Conservation (phyloP, 2,797 vertebrate species). For the Urosaurus nigricauda region DNA sequence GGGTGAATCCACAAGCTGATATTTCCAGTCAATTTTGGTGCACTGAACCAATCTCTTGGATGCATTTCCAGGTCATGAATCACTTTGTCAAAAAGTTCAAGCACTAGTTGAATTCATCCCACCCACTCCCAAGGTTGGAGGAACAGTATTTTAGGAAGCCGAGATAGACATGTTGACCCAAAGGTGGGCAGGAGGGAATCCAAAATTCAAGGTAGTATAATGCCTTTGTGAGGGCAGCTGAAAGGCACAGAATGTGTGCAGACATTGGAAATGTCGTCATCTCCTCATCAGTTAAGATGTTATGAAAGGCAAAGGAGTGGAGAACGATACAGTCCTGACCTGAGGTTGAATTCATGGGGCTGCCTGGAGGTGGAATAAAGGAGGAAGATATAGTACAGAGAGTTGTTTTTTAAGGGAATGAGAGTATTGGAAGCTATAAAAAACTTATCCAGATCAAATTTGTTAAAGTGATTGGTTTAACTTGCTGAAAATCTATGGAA, state of each 20-base stretch:
- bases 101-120: no score
- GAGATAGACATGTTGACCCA: no score
- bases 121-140: no score
- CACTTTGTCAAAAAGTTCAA: background rate
- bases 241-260: background rate
- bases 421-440: no score
- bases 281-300: background rate
- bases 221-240: background rate
- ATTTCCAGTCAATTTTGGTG: background rate
- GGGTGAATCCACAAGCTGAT: background rate
- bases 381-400: no score
- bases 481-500: background rate
- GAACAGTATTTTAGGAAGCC: no score
- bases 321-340: no score
- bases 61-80: constrained; percentile 1
- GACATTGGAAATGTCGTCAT: background rate
- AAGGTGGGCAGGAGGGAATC: no score
- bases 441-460: no score
- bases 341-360: no score
- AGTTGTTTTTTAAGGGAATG: no score
- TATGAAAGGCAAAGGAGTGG: background rate
- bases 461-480: background rate
- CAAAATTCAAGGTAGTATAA: background rate
- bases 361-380: no score
- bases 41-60: background rate